Evolutionary conservation across 1,140 invertebrate species (phyloP).

Genomic region (Reticulitermes speratus): DNA sequence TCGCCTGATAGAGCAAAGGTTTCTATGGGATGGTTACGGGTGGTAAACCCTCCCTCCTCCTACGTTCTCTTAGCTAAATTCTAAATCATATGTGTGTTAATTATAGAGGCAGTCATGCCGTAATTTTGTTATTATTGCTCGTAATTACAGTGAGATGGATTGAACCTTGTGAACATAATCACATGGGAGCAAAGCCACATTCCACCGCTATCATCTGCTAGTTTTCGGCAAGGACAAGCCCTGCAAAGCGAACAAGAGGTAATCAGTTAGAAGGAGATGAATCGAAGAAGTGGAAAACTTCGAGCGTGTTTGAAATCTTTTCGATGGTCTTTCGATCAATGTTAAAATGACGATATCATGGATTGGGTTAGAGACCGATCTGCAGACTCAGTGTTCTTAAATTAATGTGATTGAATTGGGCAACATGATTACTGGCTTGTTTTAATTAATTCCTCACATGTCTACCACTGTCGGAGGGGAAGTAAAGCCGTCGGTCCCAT

Average conservation of each 20-base stretch:
- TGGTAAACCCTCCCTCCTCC: background rate
- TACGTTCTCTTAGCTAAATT: background rate
- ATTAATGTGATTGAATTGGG: too few species aligned
- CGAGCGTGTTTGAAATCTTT: too few species aligned
- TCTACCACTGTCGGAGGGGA: too few species aligned
- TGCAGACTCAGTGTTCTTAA: too few species aligned
- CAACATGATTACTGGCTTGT: too few species aligned
- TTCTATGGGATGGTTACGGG: background rate
- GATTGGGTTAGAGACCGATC: too few species aligned
- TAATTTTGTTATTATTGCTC: constrained; percentile 25
- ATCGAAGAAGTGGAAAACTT: background rate
- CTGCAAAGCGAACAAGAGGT: background rate
- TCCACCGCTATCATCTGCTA: background rate
- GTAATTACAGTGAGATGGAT: constrained; percentile 18
- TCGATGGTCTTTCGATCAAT: too few species aligned
- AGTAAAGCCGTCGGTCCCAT: too few species aligned
- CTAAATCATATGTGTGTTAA: constrained; percentile 12
- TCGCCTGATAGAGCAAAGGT: background rate
- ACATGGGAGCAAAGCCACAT: background rate
- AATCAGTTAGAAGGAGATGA: background rate
- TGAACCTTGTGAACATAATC: background rate
- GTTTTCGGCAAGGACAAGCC: background rate
- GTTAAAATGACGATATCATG: too few species aligned
- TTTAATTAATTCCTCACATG: too few species aligned
- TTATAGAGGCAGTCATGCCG: background rate